These are phyloP conservation scores for Hyles lineata DNA, from an alignment of 2,888 invertebrate genomes.

Conservation along the genomic window DNA sequence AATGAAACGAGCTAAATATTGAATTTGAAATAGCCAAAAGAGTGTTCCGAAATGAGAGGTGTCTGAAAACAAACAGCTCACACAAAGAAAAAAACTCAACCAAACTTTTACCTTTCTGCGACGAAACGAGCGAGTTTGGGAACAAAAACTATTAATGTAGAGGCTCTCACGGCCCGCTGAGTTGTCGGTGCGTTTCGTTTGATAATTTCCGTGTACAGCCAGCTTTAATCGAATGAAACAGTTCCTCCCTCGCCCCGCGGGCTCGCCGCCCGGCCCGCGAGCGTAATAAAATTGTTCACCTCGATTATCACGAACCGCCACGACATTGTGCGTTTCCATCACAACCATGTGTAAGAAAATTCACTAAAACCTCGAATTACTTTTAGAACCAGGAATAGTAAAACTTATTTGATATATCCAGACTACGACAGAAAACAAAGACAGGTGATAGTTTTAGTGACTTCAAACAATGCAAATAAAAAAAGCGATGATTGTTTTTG, in stretches of 20 bases:
- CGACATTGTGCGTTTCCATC: conserved; percentile 54
- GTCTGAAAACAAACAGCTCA: conserved; percentile 60
- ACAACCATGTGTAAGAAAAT: conserved; percentile 41
- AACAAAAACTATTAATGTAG: conserved; percentile 82
- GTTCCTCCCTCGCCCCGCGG: conserved; percentile 44
- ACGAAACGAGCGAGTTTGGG: conserved; percentile 69
- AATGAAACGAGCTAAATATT: conserved; percentile 55
- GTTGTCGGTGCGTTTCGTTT: conserved; percentile 81
- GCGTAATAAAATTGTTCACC: conserved; percentile 70
- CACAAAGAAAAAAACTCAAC: conserved; percentile 56
- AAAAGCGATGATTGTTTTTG: no score
- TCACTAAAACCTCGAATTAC: not conserved
- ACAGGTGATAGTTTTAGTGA: no score
- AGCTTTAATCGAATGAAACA: conserved; percentile 81
- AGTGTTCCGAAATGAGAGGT: conserved; percentile 59
- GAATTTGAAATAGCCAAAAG: conserved; percentile 49
- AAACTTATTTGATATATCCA: not conserved
- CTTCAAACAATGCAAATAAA: no score
- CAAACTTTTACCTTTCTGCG: conserved; percentile 64
- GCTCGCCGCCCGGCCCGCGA: conserved; percentile 46
- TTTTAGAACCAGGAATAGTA: not conserved
- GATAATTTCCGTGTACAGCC: conserved; percentile 81
- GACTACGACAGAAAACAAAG: no score
- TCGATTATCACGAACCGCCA: conserved; percentile 62
- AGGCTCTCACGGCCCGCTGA: conserved; percentile 77